Evolutionary conservation across 1,140 invertebrate genomes (phyloP), one percentile per base, ranked within the genome.

Genomic region (Ostrea edulis): DNA sequence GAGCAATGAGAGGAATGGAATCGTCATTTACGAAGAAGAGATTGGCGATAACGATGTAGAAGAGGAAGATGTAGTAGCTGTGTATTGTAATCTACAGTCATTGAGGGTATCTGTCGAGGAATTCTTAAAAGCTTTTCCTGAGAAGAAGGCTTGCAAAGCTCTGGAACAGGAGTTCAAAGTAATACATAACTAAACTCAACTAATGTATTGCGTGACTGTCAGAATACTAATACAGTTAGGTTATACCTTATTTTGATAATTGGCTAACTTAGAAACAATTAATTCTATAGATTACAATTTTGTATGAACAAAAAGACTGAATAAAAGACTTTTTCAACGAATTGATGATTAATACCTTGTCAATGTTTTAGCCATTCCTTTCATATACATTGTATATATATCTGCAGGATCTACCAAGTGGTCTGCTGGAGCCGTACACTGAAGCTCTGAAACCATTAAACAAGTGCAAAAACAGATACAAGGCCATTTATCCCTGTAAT

Each of bases 121-220:
- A 77, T 77, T 77, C 25, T 5, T 77, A 25, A 7, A 25, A 25
- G 11, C 22, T 3, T 77, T 77, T 35, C 68, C 68, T 12, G 68
- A 77, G 0, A 77, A 35, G 22, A 77, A 77, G 12, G 25, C 68
- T 0, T 4, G 29, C 25, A 22, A 17, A 3, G 22, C 29, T 14
- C 35, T 77, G 25, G 68, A 77, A 77, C 5, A 77, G 29, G 68
- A 77, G 11, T 77, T 77, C 29, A 77, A 77, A 77, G 68, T 77
- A 77, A 77, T 44, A 44, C 5, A 44, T 44, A 44, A 5, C 35
- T 44, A 44, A 44, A 44, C 35, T 44, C 35, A 44, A 44, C 5
- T 44, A 44, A 44, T 44, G 35, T 44, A 44, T 44, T 44, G 35
- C 5, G 35, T 44, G 35, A 1, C 35, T 44, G 35, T 44, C 35